phyloP scores from a whole-genome alignment of 1,140 invertebrate genomes.

The Drosophila saltans region DNA sequence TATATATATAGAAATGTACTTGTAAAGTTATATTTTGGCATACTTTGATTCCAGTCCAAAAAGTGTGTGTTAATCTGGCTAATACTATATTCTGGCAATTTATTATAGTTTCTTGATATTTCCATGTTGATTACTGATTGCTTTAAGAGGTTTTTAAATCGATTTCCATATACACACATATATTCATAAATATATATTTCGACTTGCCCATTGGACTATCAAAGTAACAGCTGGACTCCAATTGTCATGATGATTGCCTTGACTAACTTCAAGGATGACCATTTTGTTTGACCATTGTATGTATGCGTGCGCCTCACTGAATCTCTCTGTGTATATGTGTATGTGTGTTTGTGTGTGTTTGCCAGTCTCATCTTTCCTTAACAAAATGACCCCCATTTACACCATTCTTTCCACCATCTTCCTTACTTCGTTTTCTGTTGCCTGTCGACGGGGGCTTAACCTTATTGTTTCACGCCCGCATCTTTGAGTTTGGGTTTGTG shows the following conservation, averaged over 20 bases:
- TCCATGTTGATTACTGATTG: neutral
- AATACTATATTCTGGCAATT: neutral
- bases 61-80: too few relatives aligned
- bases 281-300: neutral
- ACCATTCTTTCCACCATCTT: neutral
- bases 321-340: neutral
- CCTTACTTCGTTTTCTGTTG: neutral
- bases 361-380: neutral
- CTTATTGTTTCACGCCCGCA: slow-evolving; percentile 10
- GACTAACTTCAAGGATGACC: slow-evolving; percentile 9
- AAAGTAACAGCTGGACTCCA: slow-evolving; percentile 3
- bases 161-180: neutral
- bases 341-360: too few relatives aligned
- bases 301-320: neutral
- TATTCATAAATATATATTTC: neutral
- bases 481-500: slow-evolving; percentile 1
- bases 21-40: too few relatives aligned
- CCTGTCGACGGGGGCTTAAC: neutral
- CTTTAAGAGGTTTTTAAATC: neutral
- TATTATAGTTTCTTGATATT: neutral
- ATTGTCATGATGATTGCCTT: slow-evolving; percentile 11
- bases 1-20: too few relatives aligned
- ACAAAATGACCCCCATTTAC: neutral
- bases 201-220: neutral
- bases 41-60: too few relatives aligned